Evolutionary conservation across 2,888 invertebrate species (phyloP).

Genomic region (Phalera bucephala): DNA sequence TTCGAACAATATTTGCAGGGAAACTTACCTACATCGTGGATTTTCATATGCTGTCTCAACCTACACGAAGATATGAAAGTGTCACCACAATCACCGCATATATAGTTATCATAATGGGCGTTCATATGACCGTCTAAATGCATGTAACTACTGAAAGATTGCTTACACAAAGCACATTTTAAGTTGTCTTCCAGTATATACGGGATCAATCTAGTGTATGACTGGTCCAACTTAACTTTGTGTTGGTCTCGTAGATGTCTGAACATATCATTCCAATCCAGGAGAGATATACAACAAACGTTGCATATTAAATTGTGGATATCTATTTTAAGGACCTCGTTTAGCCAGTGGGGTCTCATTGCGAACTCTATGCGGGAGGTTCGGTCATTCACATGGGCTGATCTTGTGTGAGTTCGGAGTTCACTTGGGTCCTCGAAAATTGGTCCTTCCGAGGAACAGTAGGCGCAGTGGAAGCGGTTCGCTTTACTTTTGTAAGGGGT

Average conservation of each 20-base stretch:
- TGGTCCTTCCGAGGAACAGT: slow-evolving; percentile 40
- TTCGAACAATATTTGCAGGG: slow-evolving; percentile 70
- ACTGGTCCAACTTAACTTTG: slow-evolving; percentile 37
- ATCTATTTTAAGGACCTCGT: slow-evolving; percentile 59
- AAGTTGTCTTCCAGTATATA: slow-evolving; percentile 35
- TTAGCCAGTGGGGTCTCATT: slow-evolving; percentile 48
- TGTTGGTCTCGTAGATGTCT: slow-evolving; percentile 48
- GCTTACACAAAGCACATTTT: slow-evolving; percentile 49
- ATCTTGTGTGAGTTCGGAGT: slow-evolving; percentile 44
- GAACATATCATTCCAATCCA: slow-evolving; percentile 54
- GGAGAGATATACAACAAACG: slow-evolving; percentile 33
- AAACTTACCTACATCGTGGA: slow-evolving; percentile 62
- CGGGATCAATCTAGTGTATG: slow-evolving; percentile 50
- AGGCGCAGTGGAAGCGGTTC: slow-evolving; percentile 46
- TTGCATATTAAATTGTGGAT: slow-evolving; percentile 47
- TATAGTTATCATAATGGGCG: slow-evolving; percentile 55
- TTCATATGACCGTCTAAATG: slow-evolving; percentile 64
- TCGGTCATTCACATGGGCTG: slow-evolving; percentile 35
- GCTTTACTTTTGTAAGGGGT: slow-evolving; percentile 53
- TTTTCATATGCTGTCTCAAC: slow-evolving; percentile 57
- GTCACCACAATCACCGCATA: slow-evolving; percentile 60
- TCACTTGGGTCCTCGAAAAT: slow-evolving; percentile 44
- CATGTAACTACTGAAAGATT: slow-evolving; percentile 39
- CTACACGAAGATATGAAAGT: slow-evolving; percentile 43
- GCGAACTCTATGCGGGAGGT: slow-evolving; percentile 38